Percentiles rank a stretch among this genome's conserved stretches.
phyloP scores from a whole-genome alignment of 2,888 invertebrate genomes.

The Bembecia ichneumoniformis region DNA sequence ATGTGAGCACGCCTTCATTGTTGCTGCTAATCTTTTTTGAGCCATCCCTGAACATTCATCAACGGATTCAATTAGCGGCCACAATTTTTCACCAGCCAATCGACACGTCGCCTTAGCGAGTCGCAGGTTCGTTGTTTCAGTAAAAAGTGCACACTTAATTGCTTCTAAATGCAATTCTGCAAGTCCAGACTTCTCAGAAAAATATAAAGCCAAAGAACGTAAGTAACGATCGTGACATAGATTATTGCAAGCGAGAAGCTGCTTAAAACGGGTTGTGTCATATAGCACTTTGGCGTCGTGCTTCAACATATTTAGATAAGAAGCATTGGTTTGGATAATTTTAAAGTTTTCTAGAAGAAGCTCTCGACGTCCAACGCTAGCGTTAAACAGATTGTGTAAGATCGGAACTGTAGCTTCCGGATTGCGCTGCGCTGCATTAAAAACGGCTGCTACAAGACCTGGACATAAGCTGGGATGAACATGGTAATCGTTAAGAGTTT shows the following conservation, averaged over 20 bases:
- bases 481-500: neutral
- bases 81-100: conserved; percentile 8
- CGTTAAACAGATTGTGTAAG: conserved; percentile 24
- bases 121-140: conserved; percentile 5
- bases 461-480: conserved; percentile 9
- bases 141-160: conserved; percentile 8
- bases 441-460: conserved; percentile 19
- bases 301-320: conserved; percentile 38
- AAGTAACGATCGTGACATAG: conserved; percentile 26
- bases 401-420: conserved; percentile 14
- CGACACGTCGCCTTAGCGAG: conserved; percentile 16
- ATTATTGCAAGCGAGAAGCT: conserved; percentile 11
- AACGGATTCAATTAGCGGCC: conserved; percentile 9
- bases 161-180: conserved; percentile 16
- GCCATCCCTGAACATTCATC: conserved; percentile 12
- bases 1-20: conserved; percentile 31
- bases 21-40: conserved; percentile 17
- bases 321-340: conserved; percentile 25
- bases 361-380: conserved; percentile 29
- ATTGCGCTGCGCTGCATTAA: conserved; percentile 18
- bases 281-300: conserved; percentile 28
- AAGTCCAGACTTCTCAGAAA: conserved; percentile 31
- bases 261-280: conserved; percentile 17
- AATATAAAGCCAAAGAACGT: conserved; percentile 32
- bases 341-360: conserved; percentile 29